Evolutionary conservation across 2,113 vertebrate genomes (phyloP).

Genomic region (Pedionomus torquatus): DNA sequence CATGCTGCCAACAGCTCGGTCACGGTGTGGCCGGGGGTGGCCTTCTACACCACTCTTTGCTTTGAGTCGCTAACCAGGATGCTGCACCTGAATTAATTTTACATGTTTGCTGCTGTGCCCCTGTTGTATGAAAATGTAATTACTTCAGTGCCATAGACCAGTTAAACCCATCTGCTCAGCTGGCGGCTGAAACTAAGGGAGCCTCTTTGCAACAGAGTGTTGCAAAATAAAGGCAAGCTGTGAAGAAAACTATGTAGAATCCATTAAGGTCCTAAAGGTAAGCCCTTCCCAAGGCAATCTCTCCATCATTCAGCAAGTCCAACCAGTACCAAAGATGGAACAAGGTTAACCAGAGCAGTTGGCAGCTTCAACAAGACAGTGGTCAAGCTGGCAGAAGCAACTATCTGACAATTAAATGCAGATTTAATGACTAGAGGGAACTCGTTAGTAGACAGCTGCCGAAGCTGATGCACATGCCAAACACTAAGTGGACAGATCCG

Average conservation of each 20-base stretch:
- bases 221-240: background rate
- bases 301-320: background rate
- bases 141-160: slow-evolving; percentile 24
- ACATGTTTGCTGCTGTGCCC: background rate
- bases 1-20: background rate
- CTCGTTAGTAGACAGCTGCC: background rate
- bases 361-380: background rate
- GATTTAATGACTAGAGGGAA: background rate
- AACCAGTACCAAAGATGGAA: background rate
- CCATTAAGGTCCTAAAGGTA: background rate
- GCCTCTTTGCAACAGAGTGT: background rate
- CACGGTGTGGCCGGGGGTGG: background rate
- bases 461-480: background rate
- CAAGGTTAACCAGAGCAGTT: background rate
- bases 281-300: background rate
- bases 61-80: background rate
- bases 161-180: slow-evolving; percentile 44
- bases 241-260: background rate
- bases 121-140: slow-evolving; percentile 39
- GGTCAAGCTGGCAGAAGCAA: background rate
- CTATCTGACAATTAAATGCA: background rate
- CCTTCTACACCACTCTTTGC: background rate
- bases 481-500: background rate
- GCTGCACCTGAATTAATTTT: slow-evolving; percentile 40
- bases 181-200: slow-evolving; percentile 18